Base-by-base conservation (phyloP, 2,888 invertebrate species). In the Limnephilus auricula region DNA sequence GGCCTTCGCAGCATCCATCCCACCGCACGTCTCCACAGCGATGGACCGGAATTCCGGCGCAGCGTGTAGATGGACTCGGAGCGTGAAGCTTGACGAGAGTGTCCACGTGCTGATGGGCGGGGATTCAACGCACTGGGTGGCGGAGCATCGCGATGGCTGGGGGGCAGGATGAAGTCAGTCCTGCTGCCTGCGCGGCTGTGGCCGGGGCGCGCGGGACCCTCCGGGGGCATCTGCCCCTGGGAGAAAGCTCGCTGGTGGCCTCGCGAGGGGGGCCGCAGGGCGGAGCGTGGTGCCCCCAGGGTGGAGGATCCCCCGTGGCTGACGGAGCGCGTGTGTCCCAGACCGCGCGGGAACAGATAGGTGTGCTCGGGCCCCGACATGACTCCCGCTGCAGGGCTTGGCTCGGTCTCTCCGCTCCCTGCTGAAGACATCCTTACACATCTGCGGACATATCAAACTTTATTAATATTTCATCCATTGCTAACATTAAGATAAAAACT, bases 21-120 rank as follows among this genome's bases (percentile, higher is more conserved):
- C 79, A 97, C 95, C 80, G 97, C 95, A 92, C 97, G 96, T 92
- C 97, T 96, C 97, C 98, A 98, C 94, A 97, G 96, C 0, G 97
- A 97, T 25, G 97, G 97, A 1, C 97, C 97, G 31, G 97, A 97
- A 91, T 97, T 96, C 93, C 98, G 97, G 92, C 98, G 96, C 94
- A 99, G 96, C 3, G 98, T 98, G 95, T 98, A 99, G 93, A 98
- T 98, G 91, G 98, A 98, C 95, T 99, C 98, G 13, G 98, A 98
- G 93, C 98, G 97, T 25, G 98, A 98, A 1, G 98, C 98, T 95
- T 98, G 98, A n/a, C 98, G 97, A 9, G 98, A 98, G 95, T 98
- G 98, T 3, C 98, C 97, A 91, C 96, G 96, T 82, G 95, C 96
- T 3, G 96, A 95, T 94, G 95, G 94, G 93, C 96, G 94, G 94